Evolutionary conservation across 2,797 vertebrate genomes (phyloP).

Genomic region (Adrianichthys oophorus): DNA sequence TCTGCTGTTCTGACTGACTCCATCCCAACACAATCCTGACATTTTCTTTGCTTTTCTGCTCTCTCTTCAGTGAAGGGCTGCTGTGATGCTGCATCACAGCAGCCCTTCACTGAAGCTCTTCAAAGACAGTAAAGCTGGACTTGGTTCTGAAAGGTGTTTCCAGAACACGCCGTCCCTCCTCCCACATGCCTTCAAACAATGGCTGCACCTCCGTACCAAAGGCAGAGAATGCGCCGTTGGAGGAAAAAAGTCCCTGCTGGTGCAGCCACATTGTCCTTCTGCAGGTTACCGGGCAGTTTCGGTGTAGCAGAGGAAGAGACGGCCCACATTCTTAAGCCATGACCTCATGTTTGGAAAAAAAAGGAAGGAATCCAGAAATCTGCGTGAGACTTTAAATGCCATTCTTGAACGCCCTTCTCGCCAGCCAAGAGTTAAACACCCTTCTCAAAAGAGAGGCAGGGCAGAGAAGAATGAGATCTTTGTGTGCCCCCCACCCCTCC

Average conservation of each 20-base stretch:
- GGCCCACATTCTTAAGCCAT: conserved; percentile 61
- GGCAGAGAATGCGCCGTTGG: conserved; percentile 2
- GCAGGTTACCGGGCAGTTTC: conserved; percentile 56
- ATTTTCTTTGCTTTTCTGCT: too few species aligned
- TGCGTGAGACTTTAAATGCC: conserved; percentile 3
- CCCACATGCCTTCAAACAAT: conserved; percentile 59
- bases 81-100: too few species aligned
- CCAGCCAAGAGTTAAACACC: too few species aligned
- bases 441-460: neutral
- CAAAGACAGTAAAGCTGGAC: neutral
- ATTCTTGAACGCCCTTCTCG: too few species aligned
- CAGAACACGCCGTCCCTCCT: conserved; percentile 25
- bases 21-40: too few species aligned
- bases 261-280: conserved; percentile 43
- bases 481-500: conserved; percentile 5
- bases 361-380: conserved; percentile 6
- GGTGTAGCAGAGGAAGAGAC: conserved; percentile 49
- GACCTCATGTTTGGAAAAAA: conserved; percentile 51
- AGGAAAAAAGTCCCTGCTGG: conserved; percentile 30
- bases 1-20: too few species aligned
- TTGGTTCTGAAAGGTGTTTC: conserved; percentile 1
- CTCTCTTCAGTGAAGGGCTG: too few species aligned
- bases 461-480: neutral
- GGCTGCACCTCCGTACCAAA: conserved; percentile 33
- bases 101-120: too few species aligned